Conservation (phyloP, 2,113 vertebrate species). For the Rhinoderma darwinii region DNA sequence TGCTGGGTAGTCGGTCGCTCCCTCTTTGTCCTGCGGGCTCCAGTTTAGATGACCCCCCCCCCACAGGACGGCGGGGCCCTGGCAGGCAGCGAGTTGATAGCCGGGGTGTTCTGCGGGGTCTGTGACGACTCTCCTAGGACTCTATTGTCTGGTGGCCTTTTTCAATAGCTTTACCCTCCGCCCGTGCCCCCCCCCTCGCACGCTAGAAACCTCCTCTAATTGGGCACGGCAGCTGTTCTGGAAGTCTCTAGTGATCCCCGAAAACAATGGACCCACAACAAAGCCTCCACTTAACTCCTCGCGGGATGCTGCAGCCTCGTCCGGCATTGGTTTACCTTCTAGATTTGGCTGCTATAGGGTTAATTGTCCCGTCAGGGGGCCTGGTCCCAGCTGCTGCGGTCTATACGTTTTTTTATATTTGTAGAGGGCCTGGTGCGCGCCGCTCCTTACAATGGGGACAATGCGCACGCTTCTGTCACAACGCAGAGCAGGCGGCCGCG, state of each 20-base stretch:
- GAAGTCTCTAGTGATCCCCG: constrained; percentile 67
- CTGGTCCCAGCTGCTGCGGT: neutral
- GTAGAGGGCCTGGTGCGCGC: neutral
- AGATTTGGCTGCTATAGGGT: neutral
- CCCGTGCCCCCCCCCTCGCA: constrained; percentile 65
- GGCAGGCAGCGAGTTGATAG: constrained; percentile 22
- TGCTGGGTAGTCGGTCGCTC: neutral
- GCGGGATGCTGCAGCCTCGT: neutral
- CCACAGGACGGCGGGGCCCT: neutral
- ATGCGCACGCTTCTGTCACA: constrained; percentile 6
- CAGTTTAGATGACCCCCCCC: neutral
- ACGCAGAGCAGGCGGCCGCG: neutral
- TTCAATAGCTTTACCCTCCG: constrained; percentile 67
- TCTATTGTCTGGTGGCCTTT: constrained; percentile 68
- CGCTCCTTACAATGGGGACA: constrained; percentile 4
- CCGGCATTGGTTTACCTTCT: neutral
- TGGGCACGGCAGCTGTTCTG: constrained; percentile 72
- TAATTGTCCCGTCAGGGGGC: constrained; percentile 1
- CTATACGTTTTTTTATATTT: neutral
- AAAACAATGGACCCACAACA: constrained; percentile 69
- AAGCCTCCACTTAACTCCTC: constrained; percentile 67
- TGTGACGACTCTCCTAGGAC: constrained; percentile 63
- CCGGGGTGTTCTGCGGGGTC: constrained; percentile 70
- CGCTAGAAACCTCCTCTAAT: constrained; percentile 62
- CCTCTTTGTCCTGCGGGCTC: neutral